Percentiles rank a stretch among this genome's conserved stretches.
Evolutionary conservation across 2,888 invertebrate species (phyloP).

Genomic region (Andrena haemorrhoa): DNA sequence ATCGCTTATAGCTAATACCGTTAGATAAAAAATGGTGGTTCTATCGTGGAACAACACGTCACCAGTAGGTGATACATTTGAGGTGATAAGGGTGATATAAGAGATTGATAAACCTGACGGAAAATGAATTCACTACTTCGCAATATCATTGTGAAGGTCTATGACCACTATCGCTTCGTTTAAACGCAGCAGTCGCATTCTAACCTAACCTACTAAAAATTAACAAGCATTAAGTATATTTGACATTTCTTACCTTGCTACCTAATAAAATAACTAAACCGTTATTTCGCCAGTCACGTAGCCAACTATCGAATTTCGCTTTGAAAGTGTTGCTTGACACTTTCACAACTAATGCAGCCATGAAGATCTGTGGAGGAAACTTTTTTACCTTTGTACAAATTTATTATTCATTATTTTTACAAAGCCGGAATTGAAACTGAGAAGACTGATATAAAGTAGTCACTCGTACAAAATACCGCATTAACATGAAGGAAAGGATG

Average conservation of each 20-base stretch:
- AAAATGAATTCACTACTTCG: slow-evolving; percentile 18
- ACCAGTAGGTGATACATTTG: slow-evolving; percentile 58
- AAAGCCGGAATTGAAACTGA: slow-evolving; percentile 37
- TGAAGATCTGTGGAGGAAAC: slow-evolving; percentile 10
- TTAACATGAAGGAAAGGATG: slow-evolving; percentile 63
- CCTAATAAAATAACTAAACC: slow-evolving; percentile 9
- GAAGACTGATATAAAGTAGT: slow-evolving; percentile 39
- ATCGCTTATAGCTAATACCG: slow-evolving; percentile 15
- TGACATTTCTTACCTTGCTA: not conserved
- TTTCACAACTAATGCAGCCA: slow-evolving; percentile 9
- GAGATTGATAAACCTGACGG: slow-evolving; percentile 27
- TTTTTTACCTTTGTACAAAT: slow-evolving; percentile 5
- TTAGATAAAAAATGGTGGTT: slow-evolving; percentile 59
- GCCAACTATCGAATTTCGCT: not conserved
- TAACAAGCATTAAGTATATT: slow-evolving; percentile 25
- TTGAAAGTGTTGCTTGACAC: not conserved
- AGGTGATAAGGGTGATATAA: slow-evolving; percentile 46
- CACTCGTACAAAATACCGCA: slow-evolving; percentile 16
- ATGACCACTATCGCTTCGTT: slow-evolving; percentile 19
- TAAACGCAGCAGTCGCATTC: slow-evolving; percentile 29
- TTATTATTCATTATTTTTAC: slow-evolving; percentile 15
- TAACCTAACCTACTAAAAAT: slow-evolving; percentile 59
- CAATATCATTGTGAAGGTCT: slow-evolving; percentile 11
- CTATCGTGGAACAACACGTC: slow-evolving; percentile 55
- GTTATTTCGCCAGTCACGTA: slow-evolving; percentile 3